Evolutionary conservation across 2,797 vertebrate genomes (phyloP), one percentile per base, ranked within the genome.

Genomic region (Oophaga sylvatica): DNA sequence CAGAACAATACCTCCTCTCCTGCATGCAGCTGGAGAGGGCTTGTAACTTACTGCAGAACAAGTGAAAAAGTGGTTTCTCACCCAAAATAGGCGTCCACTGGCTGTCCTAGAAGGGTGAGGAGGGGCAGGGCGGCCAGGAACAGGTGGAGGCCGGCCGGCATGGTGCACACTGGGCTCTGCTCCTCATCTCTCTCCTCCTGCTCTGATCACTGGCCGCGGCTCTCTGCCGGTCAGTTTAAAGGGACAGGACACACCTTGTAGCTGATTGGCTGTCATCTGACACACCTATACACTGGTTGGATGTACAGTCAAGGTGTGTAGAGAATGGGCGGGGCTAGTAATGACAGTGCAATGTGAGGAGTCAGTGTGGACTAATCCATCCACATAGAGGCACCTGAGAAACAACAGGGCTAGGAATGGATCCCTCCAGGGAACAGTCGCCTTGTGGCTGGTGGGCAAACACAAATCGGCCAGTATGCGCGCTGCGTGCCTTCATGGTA

Each of bases 111-210:
- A 1, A 57, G 60, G 59, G 48, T 65, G 60, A 68, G 45, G 19
- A 85, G 76, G 78, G 41, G 57, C 78, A 88, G 83, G 68, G 70
- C 83, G n/a, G 83, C 87, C 87, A 81, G 87, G 60, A 70, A 13
- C 48, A 81, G 83, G 83, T 57, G 70, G 26, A 81, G 60, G 83
- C 87, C 87, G 78, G 83, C 17, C 22, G 87, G 83, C 87, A 88
- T 88, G 59, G 82, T 88, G 83, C 70, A 81, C 41, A 26, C 77
- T 41, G 68, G 59, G 87, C 83, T 63, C 83, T 59, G 70, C 83
- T 88, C 87, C 83, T 85, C 87, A 88, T 88, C 80, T 83, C 87
- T 88, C 87, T 88, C 87, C 67, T 68, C 76, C 77, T 29, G 26
- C 76, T 76, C 41, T 29, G 12, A 31, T 76, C 78, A 80, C 77